phyloP scores from a whole-genome alignment of 2,888 invertebrate species.

The Cheilosia pagana region DNA sequence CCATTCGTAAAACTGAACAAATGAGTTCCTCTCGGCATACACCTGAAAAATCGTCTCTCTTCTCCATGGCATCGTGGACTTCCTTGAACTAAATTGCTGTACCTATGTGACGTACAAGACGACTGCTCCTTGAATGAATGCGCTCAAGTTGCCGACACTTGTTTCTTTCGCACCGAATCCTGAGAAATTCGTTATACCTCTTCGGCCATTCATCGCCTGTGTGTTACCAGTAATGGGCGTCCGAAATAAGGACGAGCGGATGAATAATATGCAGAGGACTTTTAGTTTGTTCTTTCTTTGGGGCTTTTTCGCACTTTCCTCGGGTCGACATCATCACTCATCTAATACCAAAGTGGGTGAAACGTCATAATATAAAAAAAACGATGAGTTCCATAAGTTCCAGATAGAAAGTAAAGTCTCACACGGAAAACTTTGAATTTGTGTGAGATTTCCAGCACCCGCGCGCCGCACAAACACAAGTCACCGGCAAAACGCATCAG shows the following conservation, averaged over 20 bases:
- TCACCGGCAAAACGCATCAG: constrained; percentile 52
- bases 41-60: constrained; percentile 41
- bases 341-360: constrained; percentile 46
- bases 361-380: neutral
- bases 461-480: constrained; percentile 9
- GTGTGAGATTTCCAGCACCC: constrained; percentile 10
- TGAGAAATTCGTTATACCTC: constrained; percentile 61
- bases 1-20: constrained; percentile 52
- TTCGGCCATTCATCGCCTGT: constrained; percentile 45
- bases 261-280: constrained; percentile 65
- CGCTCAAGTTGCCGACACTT: constrained; percentile 35
- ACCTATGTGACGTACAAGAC: constrained; percentile 30
- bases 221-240: constrained; percentile 44
- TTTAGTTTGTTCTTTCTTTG: constrained; percentile 40
- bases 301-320: constrained; percentile 1
- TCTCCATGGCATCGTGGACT: constrained; percentile 41
- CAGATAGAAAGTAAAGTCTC: neutral
- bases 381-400: constrained; percentile 14
- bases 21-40: constrained; percentile 39
- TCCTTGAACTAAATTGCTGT: constrained; percentile 64
- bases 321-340: constrained; percentile 36
- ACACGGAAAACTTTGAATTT: constrained; percentile 59
- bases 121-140: constrained; percentile 38
- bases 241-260: constrained; percentile 28
- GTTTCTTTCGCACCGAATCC: constrained; percentile 4